These are phyloP conservation scores for Archivesica marissinica DNA, from an alignment of 1,140 invertebrate genomes.

Conservation along the genomic window DNA sequence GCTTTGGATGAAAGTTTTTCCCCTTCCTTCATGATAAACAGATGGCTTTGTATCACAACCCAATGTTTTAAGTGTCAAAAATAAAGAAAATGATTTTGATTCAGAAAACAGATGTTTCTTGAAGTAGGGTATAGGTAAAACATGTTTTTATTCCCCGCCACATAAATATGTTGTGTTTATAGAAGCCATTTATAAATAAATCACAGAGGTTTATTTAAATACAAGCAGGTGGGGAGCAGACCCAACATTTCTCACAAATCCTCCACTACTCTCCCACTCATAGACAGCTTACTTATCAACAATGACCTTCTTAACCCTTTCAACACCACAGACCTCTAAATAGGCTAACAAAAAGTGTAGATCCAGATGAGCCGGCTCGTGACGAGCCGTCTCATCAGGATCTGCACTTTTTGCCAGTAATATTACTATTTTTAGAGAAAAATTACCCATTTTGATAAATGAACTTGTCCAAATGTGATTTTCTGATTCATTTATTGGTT, in stretches of 20 bases:
- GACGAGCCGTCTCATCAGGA: too few relatives aligned
- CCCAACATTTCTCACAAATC: slow-evolving; percentile 81
- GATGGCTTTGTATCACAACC: slow-evolving; percentile 48
- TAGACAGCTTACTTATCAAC: neutral
- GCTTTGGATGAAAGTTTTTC: slow-evolving; percentile 36
- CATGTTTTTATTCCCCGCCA: slow-evolving; percentile 38
- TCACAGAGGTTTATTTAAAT: slow-evolving; percentile 36
- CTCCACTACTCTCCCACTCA: neutral
- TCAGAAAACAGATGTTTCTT: slow-evolving; percentile 50
- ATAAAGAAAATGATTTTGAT: slow-evolving; percentile 52
- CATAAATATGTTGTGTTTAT: slow-evolving; percentile 23
- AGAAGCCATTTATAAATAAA: slow-evolving; percentile 53
- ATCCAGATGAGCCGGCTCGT: too few relatives aligned
- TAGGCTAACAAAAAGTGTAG: too few relatives aligned
- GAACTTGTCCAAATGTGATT: too few relatives aligned
- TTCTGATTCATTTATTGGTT: too few relatives aligned
- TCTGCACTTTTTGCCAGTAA: too few relatives aligned
- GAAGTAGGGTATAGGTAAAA: slow-evolving; percentile 35
- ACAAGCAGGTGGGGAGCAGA: slow-evolving; percentile 43
- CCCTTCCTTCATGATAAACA: slow-evolving; percentile 46
- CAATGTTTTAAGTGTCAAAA: slow-evolving; percentile 51
- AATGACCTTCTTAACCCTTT: neutral
- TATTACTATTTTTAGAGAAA: too few relatives aligned
- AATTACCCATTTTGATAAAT: too few relatives aligned
- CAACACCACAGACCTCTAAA: too few relatives aligned